These are phyloP conservation scores for Lepidiolamprologus cunningtoni DNA, from an alignment of 2,113 vertebrate species.

Conservation along the genomic window DNA sequence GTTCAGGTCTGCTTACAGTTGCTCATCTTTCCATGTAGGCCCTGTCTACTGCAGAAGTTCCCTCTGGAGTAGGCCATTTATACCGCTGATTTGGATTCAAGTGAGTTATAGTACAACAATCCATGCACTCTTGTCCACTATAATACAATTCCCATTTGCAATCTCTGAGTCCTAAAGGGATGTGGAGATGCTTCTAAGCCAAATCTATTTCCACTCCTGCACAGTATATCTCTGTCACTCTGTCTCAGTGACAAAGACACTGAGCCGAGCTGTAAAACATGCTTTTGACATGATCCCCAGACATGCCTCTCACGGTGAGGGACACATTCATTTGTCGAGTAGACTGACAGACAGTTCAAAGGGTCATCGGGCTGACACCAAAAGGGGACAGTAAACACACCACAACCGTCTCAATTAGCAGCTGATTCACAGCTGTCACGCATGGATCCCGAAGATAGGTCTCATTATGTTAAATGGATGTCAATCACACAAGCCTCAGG, in stretches of 20 bases:
- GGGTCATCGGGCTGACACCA: constrained; percentile 62
- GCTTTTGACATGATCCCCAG: constrained; percentile 59
- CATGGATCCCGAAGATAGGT: constrained; percentile 14
- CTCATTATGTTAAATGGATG: constrained; percentile 58
- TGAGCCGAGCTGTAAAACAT: constrained; percentile 57
- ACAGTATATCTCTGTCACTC: constrained; percentile 23
- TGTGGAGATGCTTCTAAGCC: not conserved
- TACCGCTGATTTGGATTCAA: not conserved
- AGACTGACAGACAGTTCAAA: constrained; percentile 67
- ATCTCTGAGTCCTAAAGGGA: not conserved
- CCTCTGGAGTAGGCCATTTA: not conserved
- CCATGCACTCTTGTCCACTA: not conserved
- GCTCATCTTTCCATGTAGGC: not conserved
- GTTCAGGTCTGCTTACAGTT: not conserved
- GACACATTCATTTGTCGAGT: constrained; percentile 59
- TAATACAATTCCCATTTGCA: not conserved
- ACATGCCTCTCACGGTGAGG: constrained; percentile 46
- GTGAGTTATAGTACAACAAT: not conserved
- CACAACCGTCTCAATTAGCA: constrained; percentile 63
- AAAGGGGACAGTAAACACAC: constrained; percentile 55
- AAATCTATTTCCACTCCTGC: constrained; percentile 20
- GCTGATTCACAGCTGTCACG: constrained; percentile 35
- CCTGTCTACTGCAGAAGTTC: not conserved
- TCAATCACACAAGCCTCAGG: constrained; percentile 30
- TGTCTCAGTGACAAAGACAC: constrained; percentile 46